phyloP scores from a whole-genome alignment of 2,113 vertebrate genomes.

The Oncorhynchus gorbuscha region DNA sequence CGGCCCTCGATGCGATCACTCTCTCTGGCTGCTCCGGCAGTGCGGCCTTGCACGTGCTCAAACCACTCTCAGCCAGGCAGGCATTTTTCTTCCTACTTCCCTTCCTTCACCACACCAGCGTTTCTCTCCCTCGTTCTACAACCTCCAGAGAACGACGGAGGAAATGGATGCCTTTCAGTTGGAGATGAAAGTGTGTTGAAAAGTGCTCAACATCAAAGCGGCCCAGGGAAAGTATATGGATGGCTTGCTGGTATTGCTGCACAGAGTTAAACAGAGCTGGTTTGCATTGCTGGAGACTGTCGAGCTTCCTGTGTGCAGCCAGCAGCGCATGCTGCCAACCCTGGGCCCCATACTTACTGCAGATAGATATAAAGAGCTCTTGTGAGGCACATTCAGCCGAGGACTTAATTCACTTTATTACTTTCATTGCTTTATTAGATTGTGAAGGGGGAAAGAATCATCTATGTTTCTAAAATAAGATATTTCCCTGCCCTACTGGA shows the following conservation, averaged over 20 bases:
- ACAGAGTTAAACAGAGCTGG: constrained; percentile 19
- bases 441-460: constrained; percentile 20
- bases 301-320: constrained; percentile 35
- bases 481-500: constrained; percentile 24
- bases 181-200: constrained; percentile 43
- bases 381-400: constrained; percentile 31
- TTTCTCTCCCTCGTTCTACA: background rate
- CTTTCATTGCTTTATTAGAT: constrained; percentile 56
- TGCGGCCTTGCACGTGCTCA: constrained; percentile 5
- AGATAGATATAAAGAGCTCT: constrained; percentile 32
- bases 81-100: background rate
- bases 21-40: background rate
- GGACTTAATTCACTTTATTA: constrained; percentile 49
- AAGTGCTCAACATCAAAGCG: constrained; percentile 43
- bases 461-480: constrained; percentile 36
- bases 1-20: background rate
- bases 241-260: constrained; percentile 30
- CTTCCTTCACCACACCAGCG: background rate
- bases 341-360: constrained; percentile 16
- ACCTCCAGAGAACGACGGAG: constrained; percentile 25
- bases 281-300: constrained; percentile 17
- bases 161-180: constrained; percentile 43
- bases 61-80: background rate
- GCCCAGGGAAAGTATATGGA: constrained; percentile 5
- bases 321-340: constrained; percentile 4